phyloP scores from a whole-genome alignment of 1,140 invertebrate genomes.

The Helicoverpa zea region DNA sequence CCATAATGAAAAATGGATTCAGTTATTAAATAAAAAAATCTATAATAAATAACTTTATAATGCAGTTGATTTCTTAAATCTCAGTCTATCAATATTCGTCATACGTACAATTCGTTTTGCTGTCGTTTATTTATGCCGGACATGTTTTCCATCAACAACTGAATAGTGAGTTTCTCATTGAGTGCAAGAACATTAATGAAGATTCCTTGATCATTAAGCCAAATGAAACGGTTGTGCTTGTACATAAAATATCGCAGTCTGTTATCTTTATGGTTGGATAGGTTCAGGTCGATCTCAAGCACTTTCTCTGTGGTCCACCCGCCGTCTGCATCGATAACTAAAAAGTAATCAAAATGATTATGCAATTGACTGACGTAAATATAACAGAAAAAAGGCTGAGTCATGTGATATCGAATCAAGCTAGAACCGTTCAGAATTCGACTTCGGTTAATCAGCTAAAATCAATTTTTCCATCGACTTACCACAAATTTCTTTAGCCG shows the following conservation, averaged over 20 bases:
- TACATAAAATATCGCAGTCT: conserved; percentile 86
- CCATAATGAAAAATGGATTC: background rate
- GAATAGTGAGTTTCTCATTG: conserved; percentile 84
- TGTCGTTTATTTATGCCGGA: conserved; percentile 85
- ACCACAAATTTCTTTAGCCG: conserved; percentile 85
- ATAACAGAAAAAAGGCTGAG: background rate
- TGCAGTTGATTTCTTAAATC: too few relatives aligned
- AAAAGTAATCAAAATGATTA: conserved; percentile 58
- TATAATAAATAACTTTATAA: too few relatives aligned
- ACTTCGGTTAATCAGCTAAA: background rate
- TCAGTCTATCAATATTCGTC: background rate
- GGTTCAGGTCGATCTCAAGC: conserved; percentile 78
- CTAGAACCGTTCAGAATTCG: too few relatives aligned
- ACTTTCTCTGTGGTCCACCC: conserved; percentile 79
- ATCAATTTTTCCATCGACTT: conserved; percentile 59
- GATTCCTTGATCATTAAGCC: conserved; percentile 81
- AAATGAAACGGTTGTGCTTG: conserved; percentile 87
- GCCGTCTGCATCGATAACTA: conserved; percentile 84
- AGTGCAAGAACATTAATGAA: conserved; percentile 86
- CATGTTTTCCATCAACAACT: conserved; percentile 84
- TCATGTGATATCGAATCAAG: background rate
- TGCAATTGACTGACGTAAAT: background rate
- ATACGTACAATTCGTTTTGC: conserved; percentile 84
- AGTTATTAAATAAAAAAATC: too few relatives aligned
- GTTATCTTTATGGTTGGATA: conserved; percentile 80